Percentiles rank a stretch among this genome's conserved stretches.
These are phyloP conservation scores for Stomorhina lunata DNA, from an alignment of 2,888 invertebrate genomes.

Conservation along the genomic window DNA sequence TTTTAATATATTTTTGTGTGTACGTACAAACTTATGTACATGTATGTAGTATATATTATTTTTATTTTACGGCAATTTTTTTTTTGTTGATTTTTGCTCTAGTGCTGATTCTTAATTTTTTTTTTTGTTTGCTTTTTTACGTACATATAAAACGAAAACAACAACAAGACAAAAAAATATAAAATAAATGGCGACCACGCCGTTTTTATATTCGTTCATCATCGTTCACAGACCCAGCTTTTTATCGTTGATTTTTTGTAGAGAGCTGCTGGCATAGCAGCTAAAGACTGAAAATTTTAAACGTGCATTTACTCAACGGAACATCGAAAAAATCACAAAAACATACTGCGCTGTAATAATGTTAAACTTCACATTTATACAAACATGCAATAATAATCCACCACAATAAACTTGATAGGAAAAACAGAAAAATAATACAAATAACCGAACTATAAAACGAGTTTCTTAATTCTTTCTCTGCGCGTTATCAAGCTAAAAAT, in stretches of 20 bases:
- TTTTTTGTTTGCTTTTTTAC: background rate
- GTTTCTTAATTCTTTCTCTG: background rate
- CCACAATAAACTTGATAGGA: conserved; percentile 29
- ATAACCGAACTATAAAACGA: conserved; percentile 31
- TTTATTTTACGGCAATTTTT: conserved; percentile 14
- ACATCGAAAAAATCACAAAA: conserved; percentile 47
- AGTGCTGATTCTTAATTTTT: conserved; percentile 1
- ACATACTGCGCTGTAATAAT: background rate
- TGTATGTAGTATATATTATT: background rate
- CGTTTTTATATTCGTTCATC: conserved; percentile 57
- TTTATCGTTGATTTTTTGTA: conserved; percentile 51
- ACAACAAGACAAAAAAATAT: conserved; percentile 13
- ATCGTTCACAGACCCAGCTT: conserved; percentile 57
- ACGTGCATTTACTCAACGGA: conserved; percentile 50
- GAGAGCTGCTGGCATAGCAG: conserved; percentile 61
- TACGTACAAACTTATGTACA: background rate
- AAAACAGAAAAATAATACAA: background rate
- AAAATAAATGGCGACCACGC: conserved; percentile 61
- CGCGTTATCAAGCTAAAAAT: background rate
- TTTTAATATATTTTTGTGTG: conserved; percentile 6
- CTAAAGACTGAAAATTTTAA: conserved; percentile 61
- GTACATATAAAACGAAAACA: conserved; percentile 17
- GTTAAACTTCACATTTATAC: background rate
- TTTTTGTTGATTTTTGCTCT: conserved; percentile 11
- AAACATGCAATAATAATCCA: background rate